These are phyloP conservation scores for Melipona bicolor DNA, from an alignment of 2,888 invertebrate genomes.

Conservation along the genomic window DNA sequence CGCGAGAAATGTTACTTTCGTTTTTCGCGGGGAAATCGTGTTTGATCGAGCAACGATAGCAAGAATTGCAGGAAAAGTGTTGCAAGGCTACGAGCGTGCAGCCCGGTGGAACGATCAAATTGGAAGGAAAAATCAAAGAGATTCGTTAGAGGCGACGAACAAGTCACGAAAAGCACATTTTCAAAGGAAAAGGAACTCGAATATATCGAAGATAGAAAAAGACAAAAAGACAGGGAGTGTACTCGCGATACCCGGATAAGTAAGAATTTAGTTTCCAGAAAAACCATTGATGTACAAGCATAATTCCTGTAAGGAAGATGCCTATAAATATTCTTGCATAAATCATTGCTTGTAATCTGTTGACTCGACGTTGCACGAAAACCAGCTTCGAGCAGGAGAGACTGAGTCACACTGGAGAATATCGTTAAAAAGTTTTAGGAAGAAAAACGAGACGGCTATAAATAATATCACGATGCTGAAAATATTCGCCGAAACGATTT, in stretches of 20 bases:
- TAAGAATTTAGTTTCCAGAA: constrained; percentile 5
- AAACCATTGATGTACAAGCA: background rate
- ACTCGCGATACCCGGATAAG: background rate
- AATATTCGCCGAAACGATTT: background rate
- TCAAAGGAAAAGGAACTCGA: background rate
- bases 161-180: background rate
- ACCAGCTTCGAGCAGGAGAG: background rate
- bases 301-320: background rate
- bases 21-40: constrained; percentile 71
- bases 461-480: background rate
- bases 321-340: background rate
- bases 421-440: background rate
- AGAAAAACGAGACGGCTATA: background rate
- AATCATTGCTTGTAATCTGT: background rate
- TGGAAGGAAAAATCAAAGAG: constrained; percentile 18
- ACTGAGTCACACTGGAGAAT: background rate
- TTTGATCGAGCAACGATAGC: constrained; percentile 45
- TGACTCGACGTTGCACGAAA: background rate
- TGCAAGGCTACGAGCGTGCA: constrained; percentile 51
- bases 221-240: background rate
- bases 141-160: background rate
- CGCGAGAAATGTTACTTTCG: constrained; percentile 71
- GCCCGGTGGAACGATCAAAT: constrained; percentile 10
- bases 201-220: background rate
- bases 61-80: constrained; percentile 61